Evolutionary conservation across 2,888 invertebrate species (phyloP).

Genomic region (Pterobdella sp.): DNA sequence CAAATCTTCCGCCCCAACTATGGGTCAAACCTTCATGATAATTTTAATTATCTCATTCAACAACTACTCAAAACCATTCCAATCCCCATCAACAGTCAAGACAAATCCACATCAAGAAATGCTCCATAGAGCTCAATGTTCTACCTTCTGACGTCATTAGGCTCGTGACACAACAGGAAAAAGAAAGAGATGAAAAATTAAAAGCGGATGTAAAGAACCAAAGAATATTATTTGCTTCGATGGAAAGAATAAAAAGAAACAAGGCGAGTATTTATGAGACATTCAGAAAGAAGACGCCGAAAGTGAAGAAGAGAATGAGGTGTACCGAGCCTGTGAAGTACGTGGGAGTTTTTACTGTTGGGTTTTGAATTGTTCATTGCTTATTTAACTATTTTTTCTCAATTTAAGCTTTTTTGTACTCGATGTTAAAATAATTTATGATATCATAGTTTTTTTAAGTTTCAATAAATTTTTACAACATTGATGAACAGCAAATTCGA

Average conservation of each 20-base stretch:
- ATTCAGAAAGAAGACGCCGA: slow-evolving; percentile 1
- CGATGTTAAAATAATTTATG: neutral
- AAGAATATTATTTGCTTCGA: neutral
- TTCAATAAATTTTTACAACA: neutral
- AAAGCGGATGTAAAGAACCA: neutral
- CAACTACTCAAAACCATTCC: neutral
- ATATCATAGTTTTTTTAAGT: neutral
- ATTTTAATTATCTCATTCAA: neutral
- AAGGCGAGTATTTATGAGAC: neutral
- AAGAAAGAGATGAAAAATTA: slow-evolving; percentile 10
- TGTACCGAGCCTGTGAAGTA: slow-evolving; percentile 12
- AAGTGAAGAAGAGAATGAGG: slow-evolving; percentile 15
- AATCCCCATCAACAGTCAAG: neutral
- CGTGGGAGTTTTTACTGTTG: neutral
- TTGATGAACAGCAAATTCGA: slow-evolving; percentile 22
- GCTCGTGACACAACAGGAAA: neutral
- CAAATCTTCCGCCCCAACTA: neutral
- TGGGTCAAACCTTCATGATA: neutral
- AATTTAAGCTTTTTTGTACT: neutral
- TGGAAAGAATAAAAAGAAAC: neutral
- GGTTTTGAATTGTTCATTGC: neutral
- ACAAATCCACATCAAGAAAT: neutral
- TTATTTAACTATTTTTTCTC: neutral
- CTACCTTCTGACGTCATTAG: slow-evolving; percentile 4
- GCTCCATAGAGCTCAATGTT: neutral